Base-by-base conservation (phyloP, 2,113 vertebrate genomes). In the Melanotaenia duboulayi region DNA sequence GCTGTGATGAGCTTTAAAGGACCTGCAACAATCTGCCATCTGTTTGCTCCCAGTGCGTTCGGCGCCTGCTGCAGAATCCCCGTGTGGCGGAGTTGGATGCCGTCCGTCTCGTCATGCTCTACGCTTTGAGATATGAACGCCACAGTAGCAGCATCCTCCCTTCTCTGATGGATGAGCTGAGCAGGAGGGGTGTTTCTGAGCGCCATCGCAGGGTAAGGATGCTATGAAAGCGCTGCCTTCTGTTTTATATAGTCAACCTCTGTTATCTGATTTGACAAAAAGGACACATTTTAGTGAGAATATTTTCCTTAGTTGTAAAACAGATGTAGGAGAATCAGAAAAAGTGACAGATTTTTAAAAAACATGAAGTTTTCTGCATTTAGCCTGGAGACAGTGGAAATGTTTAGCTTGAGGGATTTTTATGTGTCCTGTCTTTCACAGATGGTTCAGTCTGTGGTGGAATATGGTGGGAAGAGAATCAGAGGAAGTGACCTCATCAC, bases 401-500 rank as follows among this genome's bases (percentile, higher is more conserved):
- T 19, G 11, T 4, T 40, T 46, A 2, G 2, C 4, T 32, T 13
- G 4, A n/a, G 2, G 11, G 6, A n/a, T 14, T 9, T 10, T 6
- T 9, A 23, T 14, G 3, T 50, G 2, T 35, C 14, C 78, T 23
- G 19, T 22, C 7, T 46, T 6, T 78, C 1, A 52, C 79, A 99
- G 97, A 94, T 99, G 28, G 96, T 99, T 75, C 93, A 95, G 14
- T 91, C 94, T 0, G 84, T 97, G 54, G 91, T 99, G 65, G 97
- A 98, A 63, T 99, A 98, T 0, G 97, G 97, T 17, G 97, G 97
- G 37, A 99, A 98, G 58, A 84, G 97, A 4, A 93, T 95, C 2
- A 92, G 97, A 86, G 96, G 96, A 91, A 97, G 95, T 52, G 97
- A 99, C 89, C 96, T 99, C 48, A 96, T 98, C 87, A 93, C 94